Evolutionary conservation across 1,140 invertebrate species (phyloP).

Genomic region (Trichoplusia ni): DNA sequence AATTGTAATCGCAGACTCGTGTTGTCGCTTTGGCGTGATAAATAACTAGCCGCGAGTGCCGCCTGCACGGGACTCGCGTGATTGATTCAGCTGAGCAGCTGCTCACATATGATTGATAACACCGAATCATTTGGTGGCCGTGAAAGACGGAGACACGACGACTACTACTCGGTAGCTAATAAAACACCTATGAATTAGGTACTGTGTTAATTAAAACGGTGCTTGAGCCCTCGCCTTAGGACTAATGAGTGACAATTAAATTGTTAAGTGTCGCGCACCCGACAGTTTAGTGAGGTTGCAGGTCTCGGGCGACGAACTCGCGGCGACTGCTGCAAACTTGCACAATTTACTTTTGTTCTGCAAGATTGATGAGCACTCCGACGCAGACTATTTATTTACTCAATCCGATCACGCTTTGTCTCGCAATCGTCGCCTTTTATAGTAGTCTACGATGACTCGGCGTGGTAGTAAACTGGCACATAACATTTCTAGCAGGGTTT

Average conservation of each 20-base stretch:
- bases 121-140: constrained; percentile 28
- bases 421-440: constrained; percentile 69
- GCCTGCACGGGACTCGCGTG: constrained; percentile 54
- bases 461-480: constrained; percentile 53
- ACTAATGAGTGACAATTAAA: constrained; percentile 77
- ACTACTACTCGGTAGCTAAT: constrained; percentile 39
- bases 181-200: constrained; percentile 60
- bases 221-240: constrained; percentile 59
- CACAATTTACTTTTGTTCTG: constrained; percentile 67
- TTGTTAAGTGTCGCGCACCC: constrained; percentile 70
- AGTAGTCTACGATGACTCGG: constrained; percentile 53
- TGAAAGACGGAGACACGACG: neutral
- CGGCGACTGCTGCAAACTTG: constrained; percentile 55
- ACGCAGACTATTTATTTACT: constrained; percentile 74
- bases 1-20: constrained; percentile 46
- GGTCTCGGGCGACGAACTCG: constrained; percentile 66
- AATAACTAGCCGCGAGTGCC: constrained; percentile 49
- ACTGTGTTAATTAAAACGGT: constrained; percentile 62
- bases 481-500: constrained; percentile 57
- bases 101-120: constrained; percentile 57
- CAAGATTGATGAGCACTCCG: constrained; percentile 71
- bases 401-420: constrained; percentile 73
- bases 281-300: constrained; percentile 69
- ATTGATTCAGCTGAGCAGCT: constrained; percentile 64
- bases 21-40: constrained; percentile 55